A percentile compares a stretch with the other conserved stretches of the same genome.
Evolutionary conservation across 2,797 vertebrate genomes (phyloP).

Genomic region (Enteromius mattozi): DNA sequence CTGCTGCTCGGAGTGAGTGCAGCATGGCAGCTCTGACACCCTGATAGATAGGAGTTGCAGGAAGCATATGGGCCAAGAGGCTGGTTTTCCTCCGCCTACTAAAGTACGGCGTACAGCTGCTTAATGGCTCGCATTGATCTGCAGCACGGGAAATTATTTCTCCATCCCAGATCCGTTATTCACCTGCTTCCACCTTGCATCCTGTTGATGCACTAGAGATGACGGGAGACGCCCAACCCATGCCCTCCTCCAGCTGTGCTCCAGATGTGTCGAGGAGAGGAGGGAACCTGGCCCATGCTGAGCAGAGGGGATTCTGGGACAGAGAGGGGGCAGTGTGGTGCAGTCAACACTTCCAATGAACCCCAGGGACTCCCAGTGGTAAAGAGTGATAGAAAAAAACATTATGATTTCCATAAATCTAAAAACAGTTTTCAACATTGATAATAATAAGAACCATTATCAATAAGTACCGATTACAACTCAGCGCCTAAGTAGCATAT

Average conservation of each 20-base stretch:
- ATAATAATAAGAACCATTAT: neutral
- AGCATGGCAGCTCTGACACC: conserved; percentile 73
- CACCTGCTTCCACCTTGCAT: conserved; percentile 37
- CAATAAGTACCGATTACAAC: neutral
- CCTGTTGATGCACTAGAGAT: conserved; percentile 50
- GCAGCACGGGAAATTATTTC: conserved; percentile 43
- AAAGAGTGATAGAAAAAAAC: neutral
- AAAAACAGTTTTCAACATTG: neutral
- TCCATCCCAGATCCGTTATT: conserved; percentile 43
- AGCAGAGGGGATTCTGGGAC: conserved; percentile 21
- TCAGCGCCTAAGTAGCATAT: neutral
- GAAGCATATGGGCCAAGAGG: conserved; percentile 77
- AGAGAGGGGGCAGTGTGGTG: conserved; percentile 27
- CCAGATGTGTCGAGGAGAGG: conserved; percentile 52
- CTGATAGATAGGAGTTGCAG: conserved; percentile 73
- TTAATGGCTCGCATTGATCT: conserved; percentile 59
- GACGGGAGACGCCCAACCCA: conserved; percentile 33
- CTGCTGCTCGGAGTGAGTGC: conserved; percentile 71
- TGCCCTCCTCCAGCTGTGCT: conserved; percentile 55
- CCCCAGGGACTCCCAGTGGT: conserved; percentile 8
- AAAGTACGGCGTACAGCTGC: conserved; percentile 67
- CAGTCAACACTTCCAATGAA: conserved; percentile 18
- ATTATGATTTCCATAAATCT: neutral
- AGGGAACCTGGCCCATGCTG: conserved; percentile 30
- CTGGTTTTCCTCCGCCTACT: conserved; percentile 70